phyloP scores from a whole-genome alignment of 2,797 vertebrate species.

The Gymnoscopelus microlampas region DNA sequence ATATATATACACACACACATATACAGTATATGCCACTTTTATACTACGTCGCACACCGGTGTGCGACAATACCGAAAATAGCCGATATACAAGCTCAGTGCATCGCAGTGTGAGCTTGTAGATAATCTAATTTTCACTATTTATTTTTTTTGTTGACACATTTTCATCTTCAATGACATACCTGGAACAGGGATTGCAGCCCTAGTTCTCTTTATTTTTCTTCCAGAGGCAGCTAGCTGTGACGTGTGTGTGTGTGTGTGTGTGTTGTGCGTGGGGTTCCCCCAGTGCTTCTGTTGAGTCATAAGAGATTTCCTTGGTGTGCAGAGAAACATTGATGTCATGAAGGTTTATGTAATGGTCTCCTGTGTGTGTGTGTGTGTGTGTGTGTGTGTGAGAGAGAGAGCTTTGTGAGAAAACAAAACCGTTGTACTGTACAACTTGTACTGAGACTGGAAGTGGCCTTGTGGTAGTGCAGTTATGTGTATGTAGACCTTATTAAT shows the following conservation, averaged over 20 bases:
- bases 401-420: slow-evolving; percentile 11
- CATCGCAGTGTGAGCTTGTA: too few species aligned
- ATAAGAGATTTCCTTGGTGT: slow-evolving; percentile 17
- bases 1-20: too few species aligned
- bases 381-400: too few species aligned
- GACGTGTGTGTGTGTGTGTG: slow-evolving; percentile 53
- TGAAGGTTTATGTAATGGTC: slow-evolving; percentile 57
- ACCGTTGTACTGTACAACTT: slow-evolving; percentile 1
- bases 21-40: too few species aligned
- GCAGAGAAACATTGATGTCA: slow-evolving; percentile 54
- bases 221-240: slow-evolving; percentile 72
- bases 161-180: too few species aligned
- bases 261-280: slow-evolving; percentile 67
- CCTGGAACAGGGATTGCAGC: too few species aligned
- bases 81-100: too few species aligned
- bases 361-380: slow-evolving; percentile 1
- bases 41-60: too few species aligned
- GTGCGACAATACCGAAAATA: too few species aligned
- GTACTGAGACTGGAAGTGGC: slow-evolving; percentile 5
- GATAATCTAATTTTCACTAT: too few species aligned
- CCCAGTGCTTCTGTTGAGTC: slow-evolving; percentile 63
- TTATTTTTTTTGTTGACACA: too few species aligned
- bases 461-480: background rate
- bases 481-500: too few species aligned
- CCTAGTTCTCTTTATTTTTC: slow-evolving; percentile 58